These are phyloP conservation scores for Cliona cf. orientalis DNA, from an alignment of 37 sponge, comb jelly and placozoan genomes.

Conservation along the genomic window DNA sequence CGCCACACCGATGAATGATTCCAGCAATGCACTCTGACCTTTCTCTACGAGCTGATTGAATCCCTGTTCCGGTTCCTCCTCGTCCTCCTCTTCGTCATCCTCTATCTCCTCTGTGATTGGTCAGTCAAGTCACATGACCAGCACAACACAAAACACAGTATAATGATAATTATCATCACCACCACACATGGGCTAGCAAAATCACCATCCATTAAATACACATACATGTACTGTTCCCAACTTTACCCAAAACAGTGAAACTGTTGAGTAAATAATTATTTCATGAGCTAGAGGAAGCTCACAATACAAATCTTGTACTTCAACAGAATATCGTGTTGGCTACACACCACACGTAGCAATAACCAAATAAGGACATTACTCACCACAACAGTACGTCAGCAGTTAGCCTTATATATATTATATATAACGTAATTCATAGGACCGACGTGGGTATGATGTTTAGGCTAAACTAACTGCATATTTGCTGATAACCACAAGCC, in stretches of 20 bases:
- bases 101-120: constrained; percentile 27
- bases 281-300: no score
- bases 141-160: neutral
- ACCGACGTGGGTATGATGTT: no score
- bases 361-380: no score
- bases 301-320: neutral
- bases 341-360: no score
- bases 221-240: neutral
- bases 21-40: neutral
- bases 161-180: constrained; percentile 1
- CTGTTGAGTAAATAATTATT: no score
- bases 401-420: no score
- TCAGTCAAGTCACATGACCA: neutral
- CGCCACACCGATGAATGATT: neutral
- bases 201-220: neutral
- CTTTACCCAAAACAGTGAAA: no score
- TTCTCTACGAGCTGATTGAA: constrained; percentile 42
- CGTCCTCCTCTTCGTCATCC: constrained; percentile 84
- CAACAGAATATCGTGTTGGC: no score
- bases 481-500: no score
- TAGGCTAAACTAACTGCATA: no score
- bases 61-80: constrained; percentile 64
- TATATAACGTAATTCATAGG: no score
- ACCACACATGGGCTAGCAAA: neutral
- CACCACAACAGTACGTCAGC: no score